Percentiles rank a stretch among this genome's conserved stretches.
Conservation (phyloP, 2,888 invertebrate species). For the Agrochola litura region DNA sequence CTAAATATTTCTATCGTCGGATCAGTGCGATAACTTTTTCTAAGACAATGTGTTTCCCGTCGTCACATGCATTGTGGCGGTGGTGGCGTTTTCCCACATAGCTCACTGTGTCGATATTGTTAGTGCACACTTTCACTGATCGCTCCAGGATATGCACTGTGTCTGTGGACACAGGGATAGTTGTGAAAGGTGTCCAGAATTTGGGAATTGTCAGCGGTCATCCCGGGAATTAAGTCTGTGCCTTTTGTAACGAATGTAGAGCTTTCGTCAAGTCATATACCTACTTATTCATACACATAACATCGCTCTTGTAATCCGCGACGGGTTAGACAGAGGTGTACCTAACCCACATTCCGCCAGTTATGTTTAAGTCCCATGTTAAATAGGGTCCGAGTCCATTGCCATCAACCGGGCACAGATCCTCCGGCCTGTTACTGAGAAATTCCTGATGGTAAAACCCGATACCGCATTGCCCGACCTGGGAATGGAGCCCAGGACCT, state of each 20-base stretch:
- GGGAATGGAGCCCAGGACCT: no score
- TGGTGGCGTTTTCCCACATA: conserved; percentile 50
- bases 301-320: not conserved
- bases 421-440: no score
- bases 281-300: no score
- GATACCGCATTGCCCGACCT: no score
- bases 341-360: not conserved
- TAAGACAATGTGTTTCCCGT: conserved; percentile 63
- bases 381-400: not conserved
- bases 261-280: not conserved
- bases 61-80: conserved; percentile 44
- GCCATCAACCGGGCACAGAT: not conserved
- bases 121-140: conserved; percentile 77
- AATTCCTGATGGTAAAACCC: no score
- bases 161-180: not conserved
- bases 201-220: not conserved
- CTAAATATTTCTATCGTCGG: conserved; percentile 34
- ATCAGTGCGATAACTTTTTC: conserved; percentile 53
- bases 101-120: conserved; percentile 58
- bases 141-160: conserved; percentile 52
- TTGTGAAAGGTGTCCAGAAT: not conserved
- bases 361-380: not conserved
- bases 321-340: no score
- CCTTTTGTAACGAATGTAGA: not conserved
- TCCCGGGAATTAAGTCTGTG: not conserved